A percentile compares a stretch with the other conserved stretches of the same genome.
Conservation (phyloP, 2,797 vertebrate species). For the Decapterus maruadsi region DNA sequence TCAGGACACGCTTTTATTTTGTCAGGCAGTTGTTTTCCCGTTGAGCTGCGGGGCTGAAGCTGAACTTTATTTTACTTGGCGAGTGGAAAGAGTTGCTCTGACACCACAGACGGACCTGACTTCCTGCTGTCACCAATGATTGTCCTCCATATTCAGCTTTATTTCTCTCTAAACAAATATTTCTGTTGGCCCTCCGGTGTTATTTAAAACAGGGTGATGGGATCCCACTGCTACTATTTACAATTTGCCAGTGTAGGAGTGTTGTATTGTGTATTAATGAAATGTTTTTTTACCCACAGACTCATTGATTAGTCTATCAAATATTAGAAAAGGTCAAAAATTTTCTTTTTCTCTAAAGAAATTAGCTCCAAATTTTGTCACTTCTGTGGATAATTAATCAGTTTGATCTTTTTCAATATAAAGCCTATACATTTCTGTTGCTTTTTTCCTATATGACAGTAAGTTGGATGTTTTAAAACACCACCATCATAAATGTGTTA, state of each 20-base stretch:
- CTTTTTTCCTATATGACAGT: too few species aligned
- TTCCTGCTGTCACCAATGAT: constrained; percentile 30
- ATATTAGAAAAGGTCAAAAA: too few species aligned
- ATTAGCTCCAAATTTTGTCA: too few species aligned
- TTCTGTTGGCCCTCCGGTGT: constrained; percentile 10
- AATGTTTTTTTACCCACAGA: background rate
- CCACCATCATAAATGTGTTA: background rate
- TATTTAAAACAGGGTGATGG: background rate
- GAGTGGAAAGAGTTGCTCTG: background rate
- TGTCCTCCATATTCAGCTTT: background rate
- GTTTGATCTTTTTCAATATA: too few species aligned
- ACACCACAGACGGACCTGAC: too few species aligned
- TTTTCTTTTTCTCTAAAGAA: too few species aligned
- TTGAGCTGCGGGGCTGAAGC: constrained; percentile 10
- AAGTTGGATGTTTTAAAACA: too few species aligned
- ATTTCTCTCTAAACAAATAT: constrained; percentile 10
- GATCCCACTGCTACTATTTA: background rate
- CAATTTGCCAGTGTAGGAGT: background rate
- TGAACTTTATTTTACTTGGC: constrained; percentile 22
- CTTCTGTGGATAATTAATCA: too few species aligned
- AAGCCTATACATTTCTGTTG: too few species aligned
- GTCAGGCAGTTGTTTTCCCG: constrained; percentile 37
- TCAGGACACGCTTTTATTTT: constrained; percentile 27
- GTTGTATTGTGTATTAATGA: background rate
- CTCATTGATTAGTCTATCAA: too few species aligned